phyloP scores from a whole-genome alignment of 2,797 vertebrate species.

The Rhyacichthys aspro region DNA sequence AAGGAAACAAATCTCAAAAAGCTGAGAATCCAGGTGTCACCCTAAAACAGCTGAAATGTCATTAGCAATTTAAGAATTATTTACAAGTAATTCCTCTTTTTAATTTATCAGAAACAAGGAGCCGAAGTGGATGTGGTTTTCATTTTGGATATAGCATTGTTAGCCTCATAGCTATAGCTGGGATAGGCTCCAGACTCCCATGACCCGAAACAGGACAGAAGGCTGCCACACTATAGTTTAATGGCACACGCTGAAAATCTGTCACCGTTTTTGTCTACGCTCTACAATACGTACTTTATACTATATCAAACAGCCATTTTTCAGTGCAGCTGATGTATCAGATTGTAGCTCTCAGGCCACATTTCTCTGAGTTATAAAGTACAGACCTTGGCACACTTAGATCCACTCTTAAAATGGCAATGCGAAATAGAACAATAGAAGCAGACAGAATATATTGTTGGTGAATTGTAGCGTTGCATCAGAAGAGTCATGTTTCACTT shows the following conservation, averaged over 20 bases:
- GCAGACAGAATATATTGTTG: slow-evolving; percentile 1
- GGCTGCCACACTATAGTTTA: neutral
- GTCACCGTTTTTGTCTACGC: neutral
- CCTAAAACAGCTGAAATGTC: no score
- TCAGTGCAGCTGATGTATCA: neutral
- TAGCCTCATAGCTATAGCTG: no score
- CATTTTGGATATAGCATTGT: no score
- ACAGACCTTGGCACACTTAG: neutral
- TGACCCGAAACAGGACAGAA: no score
- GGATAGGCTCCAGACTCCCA: no score
- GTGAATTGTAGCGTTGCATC: neutral
- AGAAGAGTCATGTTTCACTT: slow-evolving; percentile 8
- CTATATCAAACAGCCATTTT: neutral
- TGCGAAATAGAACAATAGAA: slow-evolving; percentile 1
- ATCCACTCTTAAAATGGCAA: neutral
- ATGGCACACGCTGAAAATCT: neutral
- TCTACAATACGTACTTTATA: neutral
- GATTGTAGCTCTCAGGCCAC: neutral
- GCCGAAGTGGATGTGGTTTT: no score
- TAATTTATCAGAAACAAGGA: no score
- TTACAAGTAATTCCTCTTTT: no score
- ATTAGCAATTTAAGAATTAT: no score
- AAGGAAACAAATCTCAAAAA: no score
- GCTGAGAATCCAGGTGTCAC: no score
- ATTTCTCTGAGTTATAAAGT: neutral